Evolutionary conservation across 1,140 invertebrate genomes (phyloP).

Genomic region (Scylla paramamosain): DNA sequence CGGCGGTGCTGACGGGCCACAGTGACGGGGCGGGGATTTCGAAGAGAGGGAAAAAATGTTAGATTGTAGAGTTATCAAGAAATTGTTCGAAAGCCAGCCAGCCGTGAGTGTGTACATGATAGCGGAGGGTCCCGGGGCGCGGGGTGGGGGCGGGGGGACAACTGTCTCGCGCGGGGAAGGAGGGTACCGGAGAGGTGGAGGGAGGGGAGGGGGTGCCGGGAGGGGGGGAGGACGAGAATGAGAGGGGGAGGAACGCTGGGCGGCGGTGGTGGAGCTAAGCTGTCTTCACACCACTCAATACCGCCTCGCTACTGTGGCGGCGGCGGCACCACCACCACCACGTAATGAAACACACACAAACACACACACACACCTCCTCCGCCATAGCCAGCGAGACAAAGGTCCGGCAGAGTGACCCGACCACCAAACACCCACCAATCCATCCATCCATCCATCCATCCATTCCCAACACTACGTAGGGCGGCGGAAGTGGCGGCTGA

Average conservation of each 20-base stretch:
- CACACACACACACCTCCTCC: background rate
- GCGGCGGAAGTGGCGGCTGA: too few relatives aligned
- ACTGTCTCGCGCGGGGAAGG: background rate
- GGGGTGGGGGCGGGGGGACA: background rate
- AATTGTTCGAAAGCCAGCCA: constrained; percentile 12
- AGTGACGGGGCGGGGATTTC: background rate
- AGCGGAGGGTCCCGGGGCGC: background rate
- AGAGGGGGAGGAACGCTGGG: background rate
- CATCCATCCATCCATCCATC: background rate
- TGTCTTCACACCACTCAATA: constrained; percentile 22
- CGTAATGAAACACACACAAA: constrained; percentile 14
- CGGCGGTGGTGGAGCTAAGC: constrained; percentile 15
- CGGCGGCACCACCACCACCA: background rate
- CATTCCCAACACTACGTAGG: background rate
- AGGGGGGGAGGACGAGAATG: background rate
- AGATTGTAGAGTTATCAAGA: background rate
- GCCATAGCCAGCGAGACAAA: too few relatives aligned
- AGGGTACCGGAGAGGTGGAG: constrained; percentile 4
- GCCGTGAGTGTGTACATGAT: constrained; percentile 16
- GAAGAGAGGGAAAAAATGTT: background rate
- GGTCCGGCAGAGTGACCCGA: too few relatives aligned
- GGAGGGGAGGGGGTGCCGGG: background rate
- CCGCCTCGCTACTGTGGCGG: constrained; percentile 16
- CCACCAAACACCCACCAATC: too few relatives aligned
- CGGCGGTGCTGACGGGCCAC: background rate